Evolutionary conservation across 2,113 vertebrate species (phyloP), one percentile per base, ranked within the genome.

Genomic region (Festucalex cinctus): DNA sequence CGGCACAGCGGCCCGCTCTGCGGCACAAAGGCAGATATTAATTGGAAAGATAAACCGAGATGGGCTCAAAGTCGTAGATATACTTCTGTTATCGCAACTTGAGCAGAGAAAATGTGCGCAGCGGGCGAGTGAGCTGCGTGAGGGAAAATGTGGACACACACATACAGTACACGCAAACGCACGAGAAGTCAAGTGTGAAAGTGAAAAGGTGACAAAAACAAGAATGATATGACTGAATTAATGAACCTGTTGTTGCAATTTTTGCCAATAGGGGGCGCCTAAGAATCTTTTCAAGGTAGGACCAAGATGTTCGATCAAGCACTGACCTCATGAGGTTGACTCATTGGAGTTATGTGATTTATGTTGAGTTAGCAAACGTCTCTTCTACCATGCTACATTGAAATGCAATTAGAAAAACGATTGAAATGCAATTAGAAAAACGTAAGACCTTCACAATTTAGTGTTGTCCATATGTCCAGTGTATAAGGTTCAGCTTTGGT

Each of bases 31-130:
- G 84, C 80, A 81, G 82, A 90, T 90, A 89, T 91, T 91, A 91
- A 91, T 91, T 91, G 88, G 88, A 88, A 85, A 90, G 89, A 92
- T 89, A 90, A 90, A 85, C 79, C 54, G 77, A 79, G 74, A 88
- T 84, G 80, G 87, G 84, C 83, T 88, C 69, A 78, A 78, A 76
- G 83, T 17, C 28, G 77, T 75, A 77, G 63, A 82, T 41, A 80
- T 61, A 82, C 58, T 81, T 81, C 44, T 48, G 56, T 83, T 88
- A 89, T 89, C 85, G 66, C 63, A 12, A 1, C 44, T 63, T 14
- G 12, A 80, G 76, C 65, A 57, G 65, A 69, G 77, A 78, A 51
- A 78, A 78, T 32, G 54, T n/a, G 9, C 20, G 9, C 48, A n/a
- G 54, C 13, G 26, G 66, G 68, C n/a, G 69, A 35, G 61, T 49